A percentile compares a stretch with the other conserved stretches of the same genome.
Evolutionary conservation across 2,797 vertebrate genomes (phyloP).

Genomic region (Centroberyx gerrardi): DNA sequence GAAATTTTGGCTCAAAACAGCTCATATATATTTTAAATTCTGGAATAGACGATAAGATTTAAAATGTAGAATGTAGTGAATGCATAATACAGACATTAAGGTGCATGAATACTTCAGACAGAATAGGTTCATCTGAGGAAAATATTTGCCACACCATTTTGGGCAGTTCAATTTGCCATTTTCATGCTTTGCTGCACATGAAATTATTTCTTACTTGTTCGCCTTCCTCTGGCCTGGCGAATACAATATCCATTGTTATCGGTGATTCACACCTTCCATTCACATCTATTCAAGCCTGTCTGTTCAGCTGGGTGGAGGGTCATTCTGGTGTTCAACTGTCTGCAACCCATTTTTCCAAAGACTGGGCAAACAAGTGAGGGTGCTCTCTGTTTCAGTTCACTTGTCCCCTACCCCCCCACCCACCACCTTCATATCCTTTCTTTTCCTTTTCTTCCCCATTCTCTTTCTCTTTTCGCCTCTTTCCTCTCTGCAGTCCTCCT

Average conservation of each 20-base stretch:
- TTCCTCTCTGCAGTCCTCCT: not conserved
- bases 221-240: not conserved
- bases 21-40: no score
- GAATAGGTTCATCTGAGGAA: not conserved
- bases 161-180: not conserved
- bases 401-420: no score
- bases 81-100: not conserved
- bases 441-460: not conserved
- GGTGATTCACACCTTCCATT: not conserved
- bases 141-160: not conserved
- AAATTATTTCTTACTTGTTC: constrained; percentile 1
- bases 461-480: not conserved
- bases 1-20: no score
- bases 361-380: not conserved
- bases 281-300: not conserved
- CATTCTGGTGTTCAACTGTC: no score
- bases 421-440: no score
- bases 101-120: not conserved
- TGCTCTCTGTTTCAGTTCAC: not conserved
- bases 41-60: no score
- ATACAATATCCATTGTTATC: not conserved
- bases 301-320: no score
- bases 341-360: not conserved
- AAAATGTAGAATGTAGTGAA: no score
- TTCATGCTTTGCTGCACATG: constrained; percentile 1